A percentile compares a stretch with the other conserved stretches of the same genome.
Evolutionary conservation across 2,888 invertebrate genomes (phyloP).

Genomic region (Tubulanus polymorphus): DNA sequence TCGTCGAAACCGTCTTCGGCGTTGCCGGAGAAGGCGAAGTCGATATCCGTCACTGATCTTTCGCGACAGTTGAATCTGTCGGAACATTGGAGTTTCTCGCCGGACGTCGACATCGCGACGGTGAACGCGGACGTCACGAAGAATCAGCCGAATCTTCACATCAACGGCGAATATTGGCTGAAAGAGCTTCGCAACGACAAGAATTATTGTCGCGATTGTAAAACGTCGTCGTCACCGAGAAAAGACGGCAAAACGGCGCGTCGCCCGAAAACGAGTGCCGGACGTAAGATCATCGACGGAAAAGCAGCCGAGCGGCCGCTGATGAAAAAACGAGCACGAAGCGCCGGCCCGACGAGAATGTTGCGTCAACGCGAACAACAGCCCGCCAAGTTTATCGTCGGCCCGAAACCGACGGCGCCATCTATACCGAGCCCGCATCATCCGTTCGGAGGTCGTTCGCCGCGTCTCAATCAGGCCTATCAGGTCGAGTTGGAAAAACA

Average conservation of each 20-base stretch:
- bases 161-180: no score
- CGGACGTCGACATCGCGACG: conserved; percentile 18
- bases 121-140: conserved; percentile 7
- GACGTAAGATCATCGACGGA: no score
- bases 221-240: no score
- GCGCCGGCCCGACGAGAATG: conserved; percentile 29
- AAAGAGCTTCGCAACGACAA: no score
- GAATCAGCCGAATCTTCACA: no score
- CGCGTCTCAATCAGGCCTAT: conserved; percentile 23
- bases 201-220: no score
- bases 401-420: conserved; percentile 37
- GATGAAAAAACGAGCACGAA: conserved; percentile 28
- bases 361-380: conserved; percentile 28
- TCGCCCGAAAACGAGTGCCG: no score
- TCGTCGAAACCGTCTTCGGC: conserved; percentile 2
- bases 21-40: conserved; percentile 1
- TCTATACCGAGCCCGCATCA: conserved; percentile 39
- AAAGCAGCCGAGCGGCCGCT: no score
- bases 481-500: conserved; percentile 37
- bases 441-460: conserved; percentile 21
- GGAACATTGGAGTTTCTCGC: conserved; percentile 28
- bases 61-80: conserved; percentile 22
- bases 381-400: conserved; percentile 27
- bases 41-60: no score
- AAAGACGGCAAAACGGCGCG: no score